A percentile compares a stretch with the other conserved stretches of the same genome.
These are phyloP conservation scores for Chondrilla cf. caribensis DNA, from an alignment of 37 sponge, comb jelly and placozoan species.

Conservation along the genomic window DNA sequence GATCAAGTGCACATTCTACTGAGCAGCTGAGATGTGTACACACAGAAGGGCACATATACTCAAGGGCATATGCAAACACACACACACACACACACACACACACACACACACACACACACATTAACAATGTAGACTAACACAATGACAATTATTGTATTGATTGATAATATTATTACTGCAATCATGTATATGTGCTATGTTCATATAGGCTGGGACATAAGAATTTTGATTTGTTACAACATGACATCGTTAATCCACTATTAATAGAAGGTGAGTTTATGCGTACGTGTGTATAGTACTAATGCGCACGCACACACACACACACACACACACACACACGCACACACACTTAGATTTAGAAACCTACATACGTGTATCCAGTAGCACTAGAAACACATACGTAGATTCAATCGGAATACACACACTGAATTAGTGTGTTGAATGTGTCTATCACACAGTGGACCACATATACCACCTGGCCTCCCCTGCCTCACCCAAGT, in stretches of 20 bases:
- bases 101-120: no score
- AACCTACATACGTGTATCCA: no score
- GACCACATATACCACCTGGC: constrained; percentile 96
- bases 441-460: constrained; percentile 34
- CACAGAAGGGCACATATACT: not conserved
- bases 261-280: constrained; percentile 72
- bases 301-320: not conserved
- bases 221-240: constrained; percentile 89
- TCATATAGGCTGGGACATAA: constrained; percentile 86
- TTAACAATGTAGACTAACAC: no score
- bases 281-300: not conserved
- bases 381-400: no score
- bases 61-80: no score
- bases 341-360: not conserved
- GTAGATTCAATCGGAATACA: no score
- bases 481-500: constrained; percentile 94
- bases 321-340: not conserved
- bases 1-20: not conserved
- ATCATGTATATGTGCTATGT: no score
- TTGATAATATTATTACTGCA: no score
- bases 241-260: constrained; percentile 78
- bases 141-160: no score
- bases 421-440: no score
- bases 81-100: not conserved
- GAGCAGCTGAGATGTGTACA: not conserved